A percentile compares a stretch with the other conserved stretches of the same genome.
These are phyloP conservation scores for Diplazon laetatorius DNA, from an alignment of 2,888 invertebrate species.

Conservation along the genomic window DNA sequence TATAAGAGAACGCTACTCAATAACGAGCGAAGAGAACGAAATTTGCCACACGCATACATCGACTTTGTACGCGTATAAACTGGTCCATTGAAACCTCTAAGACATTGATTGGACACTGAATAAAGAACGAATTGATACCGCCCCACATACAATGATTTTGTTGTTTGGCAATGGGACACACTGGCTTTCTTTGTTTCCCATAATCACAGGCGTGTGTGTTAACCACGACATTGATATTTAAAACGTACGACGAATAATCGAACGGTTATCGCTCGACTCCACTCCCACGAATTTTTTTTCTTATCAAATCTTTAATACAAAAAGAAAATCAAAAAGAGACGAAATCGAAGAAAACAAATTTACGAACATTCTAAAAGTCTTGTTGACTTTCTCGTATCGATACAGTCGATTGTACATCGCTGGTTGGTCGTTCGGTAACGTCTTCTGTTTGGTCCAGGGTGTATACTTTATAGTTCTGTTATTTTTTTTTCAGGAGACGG, in stretches of 20 bases:
- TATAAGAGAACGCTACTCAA: conserved; percentile 42
- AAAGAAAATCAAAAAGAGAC: neutral
- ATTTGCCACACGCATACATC: conserved; percentile 67
- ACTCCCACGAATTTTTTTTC: conserved; percentile 39
- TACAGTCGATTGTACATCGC: conserved; percentile 31
- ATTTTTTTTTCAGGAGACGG: conserved; percentile 41
- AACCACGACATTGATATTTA: conserved; percentile 70
- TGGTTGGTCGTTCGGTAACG: conserved; percentile 18
- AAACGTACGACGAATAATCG: conserved; percentile 67
- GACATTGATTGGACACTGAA: conserved; percentile 63
- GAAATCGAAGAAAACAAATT: conserved; percentile 32
- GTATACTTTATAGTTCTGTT: conserved; percentile 48
- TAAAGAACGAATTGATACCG: conserved; percentile 74
- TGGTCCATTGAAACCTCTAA: conserved; percentile 67
- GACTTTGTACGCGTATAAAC: conserved; percentile 75
- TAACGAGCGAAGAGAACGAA: conserved; percentile 26
- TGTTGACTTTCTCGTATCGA: conserved; percentile 29
- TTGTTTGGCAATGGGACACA: conserved; percentile 75
- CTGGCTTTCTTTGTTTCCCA: conserved; percentile 75
- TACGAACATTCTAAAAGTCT: neutral
- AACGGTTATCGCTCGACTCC: conserved; percentile 11
- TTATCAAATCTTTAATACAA: too few relatives aligned
- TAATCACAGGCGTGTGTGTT: conserved; percentile 22
- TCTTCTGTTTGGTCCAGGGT: conserved; percentile 47
- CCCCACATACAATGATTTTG: conserved; percentile 77